phyloP scores from a whole-genome alignment of 64 coral and sea anemone species.

The Trachythela sp. region DNA sequence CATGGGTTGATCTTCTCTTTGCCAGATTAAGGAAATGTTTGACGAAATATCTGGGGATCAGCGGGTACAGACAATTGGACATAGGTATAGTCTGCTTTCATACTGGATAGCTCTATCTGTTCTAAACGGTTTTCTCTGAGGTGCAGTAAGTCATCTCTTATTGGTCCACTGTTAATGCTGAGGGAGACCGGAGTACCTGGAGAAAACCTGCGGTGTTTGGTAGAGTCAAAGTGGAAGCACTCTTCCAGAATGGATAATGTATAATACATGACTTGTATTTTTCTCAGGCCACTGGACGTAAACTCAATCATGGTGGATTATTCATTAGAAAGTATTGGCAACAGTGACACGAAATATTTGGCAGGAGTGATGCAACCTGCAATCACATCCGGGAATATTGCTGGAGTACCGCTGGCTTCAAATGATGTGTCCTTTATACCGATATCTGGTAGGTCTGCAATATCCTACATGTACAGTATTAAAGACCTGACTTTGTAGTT shows the following conservation, averaged over 20 bases:
- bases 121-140: not conserved
- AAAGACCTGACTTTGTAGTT: too few relatives aligned
- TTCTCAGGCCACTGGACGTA: not conserved
- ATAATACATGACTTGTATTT: not conserved
- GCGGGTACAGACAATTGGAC: not conserved
- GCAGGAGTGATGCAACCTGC: constrained; percentile 11
- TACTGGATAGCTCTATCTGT: not conserved
- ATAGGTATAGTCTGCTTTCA: not conserved
- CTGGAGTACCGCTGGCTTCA: not conserved
- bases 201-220: too few relatives aligned
- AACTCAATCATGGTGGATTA: not conserved
- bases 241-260: not conserved
- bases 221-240: too few relatives aligned
- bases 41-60: not conserved
- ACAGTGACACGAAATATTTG: constrained; percentile 2
- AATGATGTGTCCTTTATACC: not conserved
- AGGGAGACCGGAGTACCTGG: too few relatives aligned
- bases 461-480: too few relatives aligned
- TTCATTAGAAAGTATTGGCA: not conserved
- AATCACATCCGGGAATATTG: not conserved
- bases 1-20: not conserved
- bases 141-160: not conserved
- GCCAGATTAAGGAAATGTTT: not conserved
- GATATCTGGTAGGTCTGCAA: not conserved
- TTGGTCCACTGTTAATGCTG: too few relatives aligned